These are phyloP conservation scores for Lasiommata megera DNA, from an alignment of 2,888 invertebrate species.

Conservation along the genomic window DNA sequence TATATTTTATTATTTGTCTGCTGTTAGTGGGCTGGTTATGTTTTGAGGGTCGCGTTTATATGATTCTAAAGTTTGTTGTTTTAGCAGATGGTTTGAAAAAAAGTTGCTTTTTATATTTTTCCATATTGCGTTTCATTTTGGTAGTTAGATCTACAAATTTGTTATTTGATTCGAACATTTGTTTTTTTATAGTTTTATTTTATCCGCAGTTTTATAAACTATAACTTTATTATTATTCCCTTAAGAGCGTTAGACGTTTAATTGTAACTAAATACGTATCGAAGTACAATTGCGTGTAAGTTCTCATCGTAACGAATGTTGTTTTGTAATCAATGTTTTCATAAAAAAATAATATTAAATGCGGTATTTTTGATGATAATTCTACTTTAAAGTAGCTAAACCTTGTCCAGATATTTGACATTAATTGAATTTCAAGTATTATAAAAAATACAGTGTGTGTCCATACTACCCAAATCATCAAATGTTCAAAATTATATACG, in stretches of 20 bases:
- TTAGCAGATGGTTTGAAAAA: constrained; percentile 68
- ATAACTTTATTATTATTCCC: constrained; percentile 60
- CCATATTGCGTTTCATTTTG: constrained; percentile 61
- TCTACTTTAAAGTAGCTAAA: constrained; percentile 53
- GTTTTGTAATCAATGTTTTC: constrained; percentile 49
- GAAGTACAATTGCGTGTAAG: constrained; percentile 77
- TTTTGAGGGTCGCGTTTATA: constrained; percentile 73
- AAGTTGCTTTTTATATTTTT: constrained; percentile 61
- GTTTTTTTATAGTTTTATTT: constrained; percentile 50
- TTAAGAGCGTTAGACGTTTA: constrained; percentile 64
- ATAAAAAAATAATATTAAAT: constrained; percentile 42
- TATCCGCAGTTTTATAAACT: constrained; percentile 49
- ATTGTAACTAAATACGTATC: constrained; percentile 78
- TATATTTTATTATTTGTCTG: constrained; percentile 79
- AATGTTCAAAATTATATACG: constrained; percentile 82
- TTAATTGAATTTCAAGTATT: constrained; percentile 27
- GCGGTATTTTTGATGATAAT: constrained; percentile 69
- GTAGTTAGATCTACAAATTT: constrained; percentile 58
- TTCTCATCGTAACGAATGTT: constrained; percentile 50
- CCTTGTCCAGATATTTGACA: constrained; percentile 63
- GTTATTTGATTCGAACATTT: constrained; percentile 58
- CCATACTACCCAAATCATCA: constrained; percentile 66
- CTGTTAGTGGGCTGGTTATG: constrained; percentile 70
- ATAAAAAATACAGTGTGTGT: constrained; percentile 50
- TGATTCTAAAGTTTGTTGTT: constrained; percentile 77